Percentiles rank a stretch among this genome's conserved stretches.
Evolutionary conservation across 2,797 vertebrate species (phyloP).

Genomic region (Cirrhinus molitorella): DNA sequence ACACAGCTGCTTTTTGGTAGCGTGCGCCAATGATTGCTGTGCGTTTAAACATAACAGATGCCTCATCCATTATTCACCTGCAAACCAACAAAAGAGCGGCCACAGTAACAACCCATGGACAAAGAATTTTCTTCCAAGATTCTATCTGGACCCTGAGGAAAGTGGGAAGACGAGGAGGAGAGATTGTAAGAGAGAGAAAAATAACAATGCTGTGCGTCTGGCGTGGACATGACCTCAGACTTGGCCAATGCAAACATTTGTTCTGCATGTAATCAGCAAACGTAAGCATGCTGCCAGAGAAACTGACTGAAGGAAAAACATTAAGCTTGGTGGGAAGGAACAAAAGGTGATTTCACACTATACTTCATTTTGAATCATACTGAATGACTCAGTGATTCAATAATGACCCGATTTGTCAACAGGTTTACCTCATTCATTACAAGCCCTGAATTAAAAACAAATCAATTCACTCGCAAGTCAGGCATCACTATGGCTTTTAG

Average conservation of each 20-base stretch:
- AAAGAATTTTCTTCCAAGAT: slow-evolving; percentile 23
- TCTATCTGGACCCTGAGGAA: slow-evolving; percentile 49
- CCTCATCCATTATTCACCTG: slow-evolving; percentile 80
- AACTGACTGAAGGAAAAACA: slow-evolving; percentile 40
- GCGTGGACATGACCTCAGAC: slow-evolving; percentile 35
- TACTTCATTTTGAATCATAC: slow-evolving; percentile 4
- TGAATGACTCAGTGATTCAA: not conserved
- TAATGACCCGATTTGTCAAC: not conserved
- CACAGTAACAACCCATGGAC: slow-evolving; percentile 60
- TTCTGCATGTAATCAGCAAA: slow-evolving; percentile 41
- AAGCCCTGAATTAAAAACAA: not conserved
- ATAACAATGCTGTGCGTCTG: slow-evolving; percentile 22
- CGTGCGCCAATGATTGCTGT: slow-evolving; percentile 67
- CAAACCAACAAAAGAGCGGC: slow-evolving; percentile 44
- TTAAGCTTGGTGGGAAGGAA: not conserved
- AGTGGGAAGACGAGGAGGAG: slow-evolving; percentile 17
- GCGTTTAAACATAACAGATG: slow-evolving; percentile 68
- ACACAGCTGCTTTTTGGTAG: slow-evolving; percentile 55
- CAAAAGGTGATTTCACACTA: slow-evolving; percentile 4
- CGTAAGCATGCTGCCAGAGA: slow-evolving; percentile 16
- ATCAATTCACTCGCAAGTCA: not conserved
- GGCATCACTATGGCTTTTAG: not conserved
- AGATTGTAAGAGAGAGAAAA: slow-evolving; percentile 16
- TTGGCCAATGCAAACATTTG: slow-evolving; percentile 44
- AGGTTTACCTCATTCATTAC: not conserved